Conservation (phyloP, 2,113 vertebrate genomes). For the Dicentrarchus labrax region DNA sequence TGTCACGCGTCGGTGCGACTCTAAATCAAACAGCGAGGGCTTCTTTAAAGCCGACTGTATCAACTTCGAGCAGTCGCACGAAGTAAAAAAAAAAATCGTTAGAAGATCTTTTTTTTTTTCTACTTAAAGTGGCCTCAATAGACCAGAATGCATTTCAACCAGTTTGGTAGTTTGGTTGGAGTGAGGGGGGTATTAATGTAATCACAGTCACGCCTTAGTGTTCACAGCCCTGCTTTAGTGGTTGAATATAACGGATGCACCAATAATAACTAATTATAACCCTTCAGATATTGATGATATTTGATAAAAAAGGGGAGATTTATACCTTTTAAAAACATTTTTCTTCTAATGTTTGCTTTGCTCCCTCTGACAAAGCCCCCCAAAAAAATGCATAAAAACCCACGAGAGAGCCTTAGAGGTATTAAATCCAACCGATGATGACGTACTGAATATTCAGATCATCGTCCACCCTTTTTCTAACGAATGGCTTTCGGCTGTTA, state of each 20-base stretch:
- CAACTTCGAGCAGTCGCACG: constrained; percentile 25
- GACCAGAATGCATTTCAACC: constrained; percentile 32
- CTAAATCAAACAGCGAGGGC: constrained; percentile 18
- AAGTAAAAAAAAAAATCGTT: too few species aligned
- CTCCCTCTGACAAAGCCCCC: neutral
- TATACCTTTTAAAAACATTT: too few species aligned
- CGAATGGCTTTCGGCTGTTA: neutral
- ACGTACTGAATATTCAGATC: neutral
- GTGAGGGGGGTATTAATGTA: neutral
- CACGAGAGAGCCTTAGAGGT: neutral
- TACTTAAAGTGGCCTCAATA: constrained; percentile 19
- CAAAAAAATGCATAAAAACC: neutral
- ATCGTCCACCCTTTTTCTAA: constrained; percentile 6
- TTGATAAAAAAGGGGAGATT: neutral
- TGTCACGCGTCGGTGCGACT: neutral
- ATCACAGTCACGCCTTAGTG: neutral
- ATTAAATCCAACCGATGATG: neutral
- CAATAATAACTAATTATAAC: neutral
- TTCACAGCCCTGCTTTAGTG: neutral
- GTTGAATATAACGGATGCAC: neutral
- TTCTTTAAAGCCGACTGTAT: neutral
- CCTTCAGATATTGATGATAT: neutral
- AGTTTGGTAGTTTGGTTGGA: neutral
- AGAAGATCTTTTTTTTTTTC: neutral
- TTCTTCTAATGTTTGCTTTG: neutral